Evolutionary conservation across 1,140 invertebrate genomes (phyloP).

Genomic region (Cyclargus thomasi): DNA sequence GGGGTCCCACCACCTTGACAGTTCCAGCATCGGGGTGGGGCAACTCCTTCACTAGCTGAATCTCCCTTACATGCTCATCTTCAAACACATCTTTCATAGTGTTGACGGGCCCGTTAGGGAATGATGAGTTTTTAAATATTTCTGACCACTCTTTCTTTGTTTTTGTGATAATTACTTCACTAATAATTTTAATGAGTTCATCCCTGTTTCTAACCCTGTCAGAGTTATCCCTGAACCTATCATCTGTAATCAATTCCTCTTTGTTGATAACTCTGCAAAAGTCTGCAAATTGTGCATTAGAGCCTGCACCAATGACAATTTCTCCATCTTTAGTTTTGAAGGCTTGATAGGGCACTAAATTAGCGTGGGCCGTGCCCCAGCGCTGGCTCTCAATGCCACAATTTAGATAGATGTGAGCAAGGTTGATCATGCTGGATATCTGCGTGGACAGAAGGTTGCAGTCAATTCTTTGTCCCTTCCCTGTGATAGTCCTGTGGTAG

Average conservation of each 20-base stretch:
- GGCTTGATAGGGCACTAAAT: constrained; percentile 95
- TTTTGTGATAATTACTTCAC: constrained; percentile 79
- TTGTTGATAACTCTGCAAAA: constrained; percentile 81
- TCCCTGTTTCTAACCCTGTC: constrained; percentile 85
- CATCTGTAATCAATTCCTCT: constrained; percentile 77
- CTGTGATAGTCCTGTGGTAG: constrained; percentile 84
- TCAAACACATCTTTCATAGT: constrained; percentile 89
- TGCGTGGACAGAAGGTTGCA: constrained; percentile 96
- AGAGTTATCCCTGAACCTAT: constrained; percentile 83
- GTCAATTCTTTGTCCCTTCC: constrained; percentile 93
- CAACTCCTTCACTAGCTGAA: constrained; percentile 85
- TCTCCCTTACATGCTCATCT: constrained; percentile 88
- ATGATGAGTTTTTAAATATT: constrained; percentile 83
- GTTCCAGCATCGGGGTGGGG: constrained; percentile 82
- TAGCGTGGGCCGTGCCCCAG: constrained; percentile 94
- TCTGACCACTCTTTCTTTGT: constrained; percentile 86
- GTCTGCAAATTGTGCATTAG: constrained; percentile 84
- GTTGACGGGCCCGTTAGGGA: constrained; percentile 95
- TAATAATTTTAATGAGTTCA: constrained; percentile 80
- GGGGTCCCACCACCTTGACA: constrained; percentile 89
- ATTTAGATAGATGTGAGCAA: constrained; percentile 94
- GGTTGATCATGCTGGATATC: constrained; percentile 90
- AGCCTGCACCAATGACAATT: constrained; percentile 90
- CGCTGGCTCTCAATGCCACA: constrained; percentile 83
- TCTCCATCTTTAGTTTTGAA: constrained; percentile 89